Conservation (phyloP, 2,888 invertebrate species). For the Leucoma salicis region DNA sequence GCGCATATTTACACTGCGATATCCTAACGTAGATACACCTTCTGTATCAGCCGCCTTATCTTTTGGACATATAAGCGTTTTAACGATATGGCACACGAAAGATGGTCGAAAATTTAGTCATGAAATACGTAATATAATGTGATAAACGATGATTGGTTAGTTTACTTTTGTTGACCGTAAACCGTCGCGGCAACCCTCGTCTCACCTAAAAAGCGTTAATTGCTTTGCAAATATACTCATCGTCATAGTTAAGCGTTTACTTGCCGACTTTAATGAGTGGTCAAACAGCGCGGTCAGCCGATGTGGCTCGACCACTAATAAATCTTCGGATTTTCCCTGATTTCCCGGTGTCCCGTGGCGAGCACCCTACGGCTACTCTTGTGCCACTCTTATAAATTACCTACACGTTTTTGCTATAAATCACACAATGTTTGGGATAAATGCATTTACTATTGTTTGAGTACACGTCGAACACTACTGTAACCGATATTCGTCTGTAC, state of each 20-base stretch:
- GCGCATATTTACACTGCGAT: constrained; percentile 70
- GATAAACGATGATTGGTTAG: constrained; percentile 13
- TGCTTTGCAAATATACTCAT: constrained; percentile 80
- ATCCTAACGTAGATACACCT: constrained; percentile 64
- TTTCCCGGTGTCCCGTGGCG: constrained; percentile 72
- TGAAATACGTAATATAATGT: constrained; percentile 17
- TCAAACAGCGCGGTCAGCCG: constrained; percentile 70
- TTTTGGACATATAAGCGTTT: constrained; percentile 57
- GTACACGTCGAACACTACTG: constrained; percentile 64
- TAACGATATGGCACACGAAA: constrained; percentile 50
- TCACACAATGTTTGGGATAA: constrained; percentile 75
- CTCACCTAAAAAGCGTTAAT: constrained; percentile 77
- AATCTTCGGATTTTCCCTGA: constrained; percentile 79
- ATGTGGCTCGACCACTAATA: constrained; percentile 65
- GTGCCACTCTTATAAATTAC: constrained; percentile 79
- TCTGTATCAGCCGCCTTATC: constrained; percentile 68
- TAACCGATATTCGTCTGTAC: constrained; percentile 44
- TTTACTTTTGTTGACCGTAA: no score
- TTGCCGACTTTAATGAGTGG: constrained; percentile 78
- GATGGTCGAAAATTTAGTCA: constrained; percentile 47
- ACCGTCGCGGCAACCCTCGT: constrained; percentile 59
- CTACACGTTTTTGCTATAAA: constrained; percentile 78
- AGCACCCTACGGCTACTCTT: constrained; percentile 58
- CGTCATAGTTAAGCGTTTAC: constrained; percentile 76
- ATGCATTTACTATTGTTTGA: constrained; percentile 80